Base-by-base conservation (phyloP, 2,888 invertebrate genomes). In the Thymelicus sylvestris region DNA sequence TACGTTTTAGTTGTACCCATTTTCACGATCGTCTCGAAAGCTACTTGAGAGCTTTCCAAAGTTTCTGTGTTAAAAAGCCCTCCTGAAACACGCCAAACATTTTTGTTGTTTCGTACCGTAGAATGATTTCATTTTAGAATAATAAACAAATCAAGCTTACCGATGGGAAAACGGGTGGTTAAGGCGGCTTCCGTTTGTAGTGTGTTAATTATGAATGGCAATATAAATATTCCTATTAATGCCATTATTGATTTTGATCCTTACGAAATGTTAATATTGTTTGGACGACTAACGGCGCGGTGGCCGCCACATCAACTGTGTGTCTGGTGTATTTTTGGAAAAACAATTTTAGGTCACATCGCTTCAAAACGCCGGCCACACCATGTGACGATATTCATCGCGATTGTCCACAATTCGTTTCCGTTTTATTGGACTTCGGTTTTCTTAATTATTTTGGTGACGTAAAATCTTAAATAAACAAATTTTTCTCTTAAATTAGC, bases 281-380 rank as follows among this genome's bases (percentile, higher is more conserved):
- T 83, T 79, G 75, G 77, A 80, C 77, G 79, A 74, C 80, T 82
- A 79, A 86, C 85, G 85, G 79, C 85, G 79, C 78, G 80, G 77
- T 77, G 77, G 84, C 83, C 85, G 84, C 76, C 81, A 77, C 82
- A 80, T 81, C 84, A 87, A 57, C 69, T 69, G 69, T 50, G 64
- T 39, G 60, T 89, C 88, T 90, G 88, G 80, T 83, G 84, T 93
- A 93, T 93, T 93, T 93, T 92, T 90, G 91, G 93, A 92, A 88
- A 55, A 91, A 82, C 85, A 86, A 81, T 93, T 89, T 92, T 91
- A 92, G 93, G 92, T 90, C 93, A 86, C 85, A 82, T 84, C 81
- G 79, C 79, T 80, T 77, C 78, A 79, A 78, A 80, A 78, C 76
- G 77, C 76, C 76, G 76, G 57, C 71, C 74, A 74, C 73, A 75